A percentile compares a stretch with the other conserved stretches of the same genome.
phyloP scores from a whole-genome alignment of 2,888 invertebrate genomes.

The Vesta saturnalis region DNA sequence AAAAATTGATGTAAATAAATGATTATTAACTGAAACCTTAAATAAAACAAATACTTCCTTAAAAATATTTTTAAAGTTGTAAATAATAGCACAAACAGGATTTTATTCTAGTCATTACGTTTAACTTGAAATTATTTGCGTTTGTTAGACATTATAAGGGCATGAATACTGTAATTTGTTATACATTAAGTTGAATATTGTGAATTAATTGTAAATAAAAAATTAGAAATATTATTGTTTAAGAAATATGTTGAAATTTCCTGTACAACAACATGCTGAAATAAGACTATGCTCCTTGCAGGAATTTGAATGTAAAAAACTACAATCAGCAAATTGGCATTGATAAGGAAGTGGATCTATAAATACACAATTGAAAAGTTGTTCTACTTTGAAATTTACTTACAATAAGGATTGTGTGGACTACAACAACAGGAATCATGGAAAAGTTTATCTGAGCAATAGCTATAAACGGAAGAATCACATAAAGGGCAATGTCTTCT shows the following conservation, averaged over 20 bases:
- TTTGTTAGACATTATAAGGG: not conserved
- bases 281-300: constrained; percentile 78
- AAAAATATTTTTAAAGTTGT: constrained; percentile 25
- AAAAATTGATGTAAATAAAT: not conserved
- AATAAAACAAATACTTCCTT: constrained; percentile 18
- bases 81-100: constrained; percentile 25
- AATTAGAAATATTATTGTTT: constrained; percentile 23
- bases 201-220: constrained; percentile 28
- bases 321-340: constrained; percentile 75
- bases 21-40: constrained; percentile 1
- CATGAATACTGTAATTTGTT: constrained; percentile 9
- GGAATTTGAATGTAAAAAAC: constrained; percentile 77
- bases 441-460: constrained; percentile 77
- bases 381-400: constrained; percentile 33
- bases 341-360: constrained; percentile 67
- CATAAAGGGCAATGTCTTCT: constrained; percentile 72
- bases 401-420: constrained; percentile 62
- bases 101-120: constrained; percentile 22
- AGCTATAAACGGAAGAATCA: constrained; percentile 80
- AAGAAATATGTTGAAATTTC: constrained; percentile 15
- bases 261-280: constrained; percentile 75
- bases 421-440: constrained; percentile 83
- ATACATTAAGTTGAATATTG: not conserved
- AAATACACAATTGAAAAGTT: constrained; percentile 42
- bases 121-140: not conserved